A percentile compares a stretch with the other conserved stretches of the same genome.
These are phyloP conservation scores for Caiman crocodilus DNA, from an alignment of 2,797 vertebrate genomes.

Conservation along the genomic window DNA sequence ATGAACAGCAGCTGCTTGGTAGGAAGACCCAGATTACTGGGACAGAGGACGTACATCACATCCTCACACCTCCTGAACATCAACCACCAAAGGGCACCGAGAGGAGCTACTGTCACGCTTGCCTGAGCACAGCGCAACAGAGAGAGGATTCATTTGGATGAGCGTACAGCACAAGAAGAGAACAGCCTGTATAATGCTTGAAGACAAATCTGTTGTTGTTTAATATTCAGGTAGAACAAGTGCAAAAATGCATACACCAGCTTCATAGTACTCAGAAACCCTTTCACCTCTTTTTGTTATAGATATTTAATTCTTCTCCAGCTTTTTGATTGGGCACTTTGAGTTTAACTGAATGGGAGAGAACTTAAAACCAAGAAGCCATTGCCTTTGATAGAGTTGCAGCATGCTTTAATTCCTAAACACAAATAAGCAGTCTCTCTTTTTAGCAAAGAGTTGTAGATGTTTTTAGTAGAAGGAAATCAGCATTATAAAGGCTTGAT, in stretches of 20 bases:
- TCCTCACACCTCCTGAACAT: too few relatives aligned
- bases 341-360: slow-evolving; percentile 59
- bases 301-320: slow-evolving; percentile 39
- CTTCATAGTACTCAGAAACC: background rate
- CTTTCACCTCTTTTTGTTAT: background rate
- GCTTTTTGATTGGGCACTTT: slow-evolving; percentile 19
- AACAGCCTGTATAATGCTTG: background rate
- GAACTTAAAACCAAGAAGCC: slow-evolving; percentile 45
- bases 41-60: too few relatives aligned
- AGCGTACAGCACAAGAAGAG: too few relatives aligned
- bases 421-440: background rate
- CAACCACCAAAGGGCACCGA: too few relatives aligned
- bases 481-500: background rate
- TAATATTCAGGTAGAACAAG: background rate
- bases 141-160: too few relatives aligned
- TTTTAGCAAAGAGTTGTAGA: too few relatives aligned
- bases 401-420: background rate
- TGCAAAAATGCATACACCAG: background rate
- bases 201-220: background rate
- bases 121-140: too few relatives aligned
- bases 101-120: too few relatives aligned
- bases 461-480: background rate
- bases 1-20: too few relatives aligned
- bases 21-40: too few relatives aligned
- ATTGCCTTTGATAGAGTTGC: slow-evolving; percentile 34